Percentiles rank a stretch among this genome's conserved stretches.
These are phyloP conservation scores for Oenanthe melanoleuca DNA, from an alignment of 2,113 vertebrate genomes.

Conservation along the genomic window DNA sequence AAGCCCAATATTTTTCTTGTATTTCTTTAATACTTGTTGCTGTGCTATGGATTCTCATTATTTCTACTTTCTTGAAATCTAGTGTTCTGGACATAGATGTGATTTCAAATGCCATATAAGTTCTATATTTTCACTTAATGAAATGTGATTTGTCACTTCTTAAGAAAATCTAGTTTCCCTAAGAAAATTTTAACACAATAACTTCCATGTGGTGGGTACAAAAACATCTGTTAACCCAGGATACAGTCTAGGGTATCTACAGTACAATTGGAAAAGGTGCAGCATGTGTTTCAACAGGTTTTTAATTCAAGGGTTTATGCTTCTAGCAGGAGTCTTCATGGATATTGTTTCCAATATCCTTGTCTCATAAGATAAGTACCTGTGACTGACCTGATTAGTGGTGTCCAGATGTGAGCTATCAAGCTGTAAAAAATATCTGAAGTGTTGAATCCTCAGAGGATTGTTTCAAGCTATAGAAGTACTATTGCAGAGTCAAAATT, in stretches of 20 bases:
- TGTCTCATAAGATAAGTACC: not conserved
- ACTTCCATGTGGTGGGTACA: not conserved
- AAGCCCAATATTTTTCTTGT: not conserved
- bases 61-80: not conserved
- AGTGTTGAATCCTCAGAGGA: not conserved
- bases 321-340: not conserved
- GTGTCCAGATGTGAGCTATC: not conserved
- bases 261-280: not conserved
- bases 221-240: not conserved
- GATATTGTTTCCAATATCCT: not conserved
- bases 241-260: not conserved
- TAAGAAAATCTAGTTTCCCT: not conserved
- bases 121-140: not conserved
- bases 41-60: not conserved
- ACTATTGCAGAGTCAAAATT: not conserved
- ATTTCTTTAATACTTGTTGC: not conserved
- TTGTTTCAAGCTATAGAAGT: not conserved
- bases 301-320: not conserved
- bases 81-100: not conserved
- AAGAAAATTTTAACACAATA: not conserved
- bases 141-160: not conserved
- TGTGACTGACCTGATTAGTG: not conserved
- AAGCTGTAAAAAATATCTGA: not conserved
- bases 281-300: not conserved
- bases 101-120: not conserved